Evolutionary conservation across 2,797 vertebrate species (phyloP).

Genomic region (Myotis planiceps): DNA sequence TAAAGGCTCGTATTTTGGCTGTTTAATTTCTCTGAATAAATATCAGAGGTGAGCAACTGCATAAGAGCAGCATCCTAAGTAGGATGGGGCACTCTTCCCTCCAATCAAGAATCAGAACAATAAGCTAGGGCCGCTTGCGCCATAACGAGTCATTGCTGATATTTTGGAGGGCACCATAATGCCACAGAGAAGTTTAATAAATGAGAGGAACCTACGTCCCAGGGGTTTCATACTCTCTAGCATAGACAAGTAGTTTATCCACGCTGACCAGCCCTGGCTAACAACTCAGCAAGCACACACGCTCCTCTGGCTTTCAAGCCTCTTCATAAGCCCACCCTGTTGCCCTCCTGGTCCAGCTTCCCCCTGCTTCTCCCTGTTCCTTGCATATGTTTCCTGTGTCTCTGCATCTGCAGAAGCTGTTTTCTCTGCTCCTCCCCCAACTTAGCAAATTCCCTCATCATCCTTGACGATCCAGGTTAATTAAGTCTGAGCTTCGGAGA

Average conservation of each 20-base stretch:
- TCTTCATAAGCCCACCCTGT: neutral
- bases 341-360: neutral
- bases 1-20: conserved; percentile 35
- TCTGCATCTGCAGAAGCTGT: neutral
- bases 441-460: neutral
- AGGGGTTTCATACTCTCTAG: neutral
- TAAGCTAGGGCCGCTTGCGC: neutral
- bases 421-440: neutral
- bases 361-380: neutral
- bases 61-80: neutral
- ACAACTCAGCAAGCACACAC: neutral
- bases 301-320: neutral
- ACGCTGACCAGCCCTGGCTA: neutral
- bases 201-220: neutral
- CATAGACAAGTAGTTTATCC: neutral
- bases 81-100: neutral
- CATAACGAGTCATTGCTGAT: neutral
- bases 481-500: neutral
- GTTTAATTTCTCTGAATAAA: conserved; percentile 73
- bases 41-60: conserved; percentile 48
- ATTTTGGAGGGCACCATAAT: neutral
- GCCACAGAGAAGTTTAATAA: neutral
- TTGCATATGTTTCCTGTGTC: neutral
- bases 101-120: neutral
- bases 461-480: conserved; percentile 13